Evolutionary conservation across 2,888 invertebrate species (phyloP), one percentile per base, ranked within the genome.

Genomic region (Eurytoma adleriae): DNA sequence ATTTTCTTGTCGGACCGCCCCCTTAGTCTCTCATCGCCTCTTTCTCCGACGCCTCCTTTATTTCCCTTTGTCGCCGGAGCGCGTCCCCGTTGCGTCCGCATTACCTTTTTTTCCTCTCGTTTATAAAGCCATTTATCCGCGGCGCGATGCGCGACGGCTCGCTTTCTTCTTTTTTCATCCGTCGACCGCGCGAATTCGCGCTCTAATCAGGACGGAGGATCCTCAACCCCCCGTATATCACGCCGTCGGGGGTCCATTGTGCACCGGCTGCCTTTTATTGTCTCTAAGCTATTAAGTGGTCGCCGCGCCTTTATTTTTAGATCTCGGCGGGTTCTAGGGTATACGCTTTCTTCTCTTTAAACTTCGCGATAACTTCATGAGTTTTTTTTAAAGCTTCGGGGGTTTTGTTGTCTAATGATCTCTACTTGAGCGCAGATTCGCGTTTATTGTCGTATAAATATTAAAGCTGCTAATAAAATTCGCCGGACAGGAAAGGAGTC

Each of bases 181-280:
- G 24, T 24, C 3, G 20, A 24, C 59, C 54, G 54, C 54, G 54
- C 54, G 54, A 54, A 4, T 12, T 13, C 62, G 1, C 40, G 2
- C n/a, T 40, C 64, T 64, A 64, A 64, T 64, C 64, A 40, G 40
- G 40, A 48, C 2, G 18, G 64, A 64, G 64, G 64, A 64, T 64
- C 40, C 3, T 30, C 64, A 40, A 40, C 40, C 40, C 40, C 24
- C 24, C 24, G 24, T 24, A 24, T 27, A 30, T 62, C 27, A 62
- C 30, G 40, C 24, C 18, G 64, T 40, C 40, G 13, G 16, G 27
- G 64, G 64, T 64, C 40, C 40, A 64, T 24, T 24, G 24, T 61
- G 18, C 16, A n/a, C 24, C n/a, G 14, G 20, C n/a, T n/a, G 27
- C 62, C 62, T 62, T 62, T 62, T 62, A 62, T 62, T 62, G 62